A percentile compares a stretch with the other conserved stretches of the same genome.
Evolutionary conservation across 2,113 vertebrate genomes (phyloP).

Genomic region (Procavia capensis): DNA sequence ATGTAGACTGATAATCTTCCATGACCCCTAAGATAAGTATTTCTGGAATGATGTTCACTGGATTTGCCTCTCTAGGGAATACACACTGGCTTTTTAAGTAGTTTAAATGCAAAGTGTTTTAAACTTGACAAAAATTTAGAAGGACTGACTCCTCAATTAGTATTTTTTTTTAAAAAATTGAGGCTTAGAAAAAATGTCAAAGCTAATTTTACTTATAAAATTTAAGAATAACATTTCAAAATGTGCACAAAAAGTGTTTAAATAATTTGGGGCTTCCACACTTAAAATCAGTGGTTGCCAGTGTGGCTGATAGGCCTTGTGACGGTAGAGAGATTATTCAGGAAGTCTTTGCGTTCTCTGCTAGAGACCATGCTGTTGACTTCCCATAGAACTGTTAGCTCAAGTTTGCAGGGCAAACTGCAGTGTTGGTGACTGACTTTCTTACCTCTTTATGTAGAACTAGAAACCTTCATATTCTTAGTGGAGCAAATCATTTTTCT

Average conservation of each 20-base stretch:
- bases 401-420: neutral
- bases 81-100: constrained; percentile 46
- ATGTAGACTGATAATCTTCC: constrained; percentile 65
- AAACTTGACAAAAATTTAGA: constrained; percentile 51
- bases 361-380: neutral
- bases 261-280: neutral
- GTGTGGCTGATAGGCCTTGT: neutral
- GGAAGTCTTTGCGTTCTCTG: too few relatives aligned
- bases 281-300: neutral
- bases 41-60: constrained; percentile 67
- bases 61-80: constrained; percentile 68
- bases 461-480: neutral
- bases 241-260: neutral
- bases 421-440: neutral
- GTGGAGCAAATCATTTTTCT: constrained; percentile 1
- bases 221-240: constrained; percentile 36
- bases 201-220: constrained; percentile 41
- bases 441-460: neutral
- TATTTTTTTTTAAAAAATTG: constrained; percentile 3
- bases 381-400: neutral
- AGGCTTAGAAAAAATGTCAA: constrained; percentile 10
- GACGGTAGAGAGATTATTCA: neutral
- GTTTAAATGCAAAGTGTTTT: constrained; percentile 57
- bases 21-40: constrained; percentile 57
- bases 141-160: constrained; percentile 27